Evolutionary conservation across 30 jellyfish, hydroid and myxozoan genomes (phyloP), one percentile per base, ranked within the genome.

Genomic region (Aurelia coerulea): DNA sequence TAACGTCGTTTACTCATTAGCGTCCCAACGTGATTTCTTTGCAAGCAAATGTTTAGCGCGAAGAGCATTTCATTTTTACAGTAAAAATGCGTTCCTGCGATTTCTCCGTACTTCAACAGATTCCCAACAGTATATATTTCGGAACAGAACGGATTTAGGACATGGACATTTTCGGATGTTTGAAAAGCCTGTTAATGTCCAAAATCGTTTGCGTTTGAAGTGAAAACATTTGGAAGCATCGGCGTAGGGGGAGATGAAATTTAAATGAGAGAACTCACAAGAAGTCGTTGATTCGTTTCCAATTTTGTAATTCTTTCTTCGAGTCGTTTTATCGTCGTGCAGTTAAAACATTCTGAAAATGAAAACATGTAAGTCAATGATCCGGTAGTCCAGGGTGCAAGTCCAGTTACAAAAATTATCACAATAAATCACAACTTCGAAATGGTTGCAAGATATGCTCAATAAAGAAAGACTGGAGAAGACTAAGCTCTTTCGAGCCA

Each of bases 271-370:
- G 12, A 34, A 58, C 88, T 49, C 54, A 85, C 95, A 13, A 85
- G 41, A 10, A 86, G 75, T 50, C 65, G 60, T n/a, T 86, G 95
- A 59, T 86, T 68, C 19, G 56, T 69, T 67, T 86, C 90, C 31
- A 86, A 42, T 35, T 67, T 67, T 10, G 65, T 74, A 53, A 86
- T 77, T n/a, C 79, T 75, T 2, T 76, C 81, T 68, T 68, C 78
- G 64, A 86, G 49, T 52, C 31, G 19, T 19, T 53, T 72, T 46
- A 86, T 70, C 15, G 86, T 66, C 56, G 95, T 75, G 50, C 95
- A 86, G 65, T 86, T 86, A 68, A 86, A 86, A 76, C 95, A 86
- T 68, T 86, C 95, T 86, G 63, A 18, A 66, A 77, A 33, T n/a
- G 46, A 79, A 32, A 13, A 63, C 68, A n/a, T 7, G 35, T 15